Base-by-base conservation (phyloP, 30 jellyfish, hydroid and myxozoan species). In the Morbakka virulenta region DNA sequence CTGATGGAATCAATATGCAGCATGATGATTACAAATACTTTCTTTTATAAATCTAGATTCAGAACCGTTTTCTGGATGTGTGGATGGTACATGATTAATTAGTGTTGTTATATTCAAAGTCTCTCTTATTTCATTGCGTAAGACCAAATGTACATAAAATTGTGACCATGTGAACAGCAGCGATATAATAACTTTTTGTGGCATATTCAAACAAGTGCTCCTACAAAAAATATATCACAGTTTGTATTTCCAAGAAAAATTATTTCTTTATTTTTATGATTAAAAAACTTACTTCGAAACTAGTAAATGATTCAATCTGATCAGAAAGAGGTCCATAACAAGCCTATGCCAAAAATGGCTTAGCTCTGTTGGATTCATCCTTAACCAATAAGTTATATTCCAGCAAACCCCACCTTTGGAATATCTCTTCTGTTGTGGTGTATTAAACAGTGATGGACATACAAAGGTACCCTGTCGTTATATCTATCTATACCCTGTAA, bases 121-220 rank as follows among this genome's bases (percentile, higher is more conserved):
- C 77, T 52, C 87, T 20, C 87, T 75, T 2, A 41, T 53, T 75
- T 35, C 57, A 31, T 57, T 75, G 87, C 77, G 87, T 75, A 1
- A 52, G 67, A 28, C 87, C 78, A 61, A 52, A 75, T n/a, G 50
- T 34, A 70, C 25, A 12, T 33, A 13, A 27, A 4, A 25, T 64
- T 21, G 70, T 6, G 11, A 21, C 11, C 76, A 64, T 28, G 14
- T 31, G 79, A 31, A 67, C 68, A 25, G 79, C 79, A 28, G 79
- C 79, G 79, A 31, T 67, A 67, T 31, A 28, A 67, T 67, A n/a
- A n/a, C n/a, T 67, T 31, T 67, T 67, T 67, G 79, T 25, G 17
- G 67, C 12, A 67, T 29, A 31, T 67, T 67, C 79, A 31, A 64
- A 64, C 64, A 64, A 34, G 79, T 6, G 21, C 50, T 67, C 79